A percentile compares a stretch with the other conserved stretches of the same genome.
Conservation (phyloP, 2,113 vertebrate species). For the Sisor rabdophorus region DNA sequence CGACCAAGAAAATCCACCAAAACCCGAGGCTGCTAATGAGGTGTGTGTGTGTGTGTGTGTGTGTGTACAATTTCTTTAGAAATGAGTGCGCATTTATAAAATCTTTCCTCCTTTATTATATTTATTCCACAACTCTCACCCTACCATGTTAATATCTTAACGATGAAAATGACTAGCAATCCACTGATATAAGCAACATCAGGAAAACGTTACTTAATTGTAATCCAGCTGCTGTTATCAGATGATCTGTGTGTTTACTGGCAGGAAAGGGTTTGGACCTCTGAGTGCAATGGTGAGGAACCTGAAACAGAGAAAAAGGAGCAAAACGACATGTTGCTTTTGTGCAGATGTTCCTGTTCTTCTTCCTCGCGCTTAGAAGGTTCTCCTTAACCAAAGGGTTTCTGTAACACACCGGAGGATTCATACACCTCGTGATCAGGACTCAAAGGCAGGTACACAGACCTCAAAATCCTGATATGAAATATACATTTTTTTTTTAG, state of each 20-base stretch:
- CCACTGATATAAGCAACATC: neutral
- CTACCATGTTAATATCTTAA: too few relatives aligned
- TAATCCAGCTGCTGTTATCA: conserved; percentile 32
- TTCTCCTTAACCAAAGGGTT: neutral
- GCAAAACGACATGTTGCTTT: neutral
- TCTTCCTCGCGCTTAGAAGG: neutral
- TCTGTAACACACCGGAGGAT: neutral
- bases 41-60: too few relatives aligned
- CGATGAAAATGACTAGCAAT: neutral
- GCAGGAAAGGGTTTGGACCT: conserved; percentile 47
- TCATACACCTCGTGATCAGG: neutral
- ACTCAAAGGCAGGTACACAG: conserved; percentile 14
- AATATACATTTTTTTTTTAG: too few relatives aligned
- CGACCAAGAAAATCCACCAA: too few relatives aligned
- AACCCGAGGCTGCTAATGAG: too few relatives aligned
- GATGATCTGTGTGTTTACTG: conserved; percentile 47
- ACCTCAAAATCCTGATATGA: neutral
- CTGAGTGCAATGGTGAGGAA: conserved; percentile 25
- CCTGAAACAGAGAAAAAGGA: conserved; percentile 20
- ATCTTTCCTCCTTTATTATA: too few relatives aligned
- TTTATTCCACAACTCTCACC: too few relatives aligned
- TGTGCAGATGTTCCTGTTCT: neutral
- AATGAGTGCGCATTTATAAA: too few relatives aligned
- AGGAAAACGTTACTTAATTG: neutral
- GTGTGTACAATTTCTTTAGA: too few relatives aligned